These are phyloP conservation scores for Spodoptera frugiperda DNA, from an alignment of 1,140 invertebrate species.

Conservation along the genomic window DNA sequence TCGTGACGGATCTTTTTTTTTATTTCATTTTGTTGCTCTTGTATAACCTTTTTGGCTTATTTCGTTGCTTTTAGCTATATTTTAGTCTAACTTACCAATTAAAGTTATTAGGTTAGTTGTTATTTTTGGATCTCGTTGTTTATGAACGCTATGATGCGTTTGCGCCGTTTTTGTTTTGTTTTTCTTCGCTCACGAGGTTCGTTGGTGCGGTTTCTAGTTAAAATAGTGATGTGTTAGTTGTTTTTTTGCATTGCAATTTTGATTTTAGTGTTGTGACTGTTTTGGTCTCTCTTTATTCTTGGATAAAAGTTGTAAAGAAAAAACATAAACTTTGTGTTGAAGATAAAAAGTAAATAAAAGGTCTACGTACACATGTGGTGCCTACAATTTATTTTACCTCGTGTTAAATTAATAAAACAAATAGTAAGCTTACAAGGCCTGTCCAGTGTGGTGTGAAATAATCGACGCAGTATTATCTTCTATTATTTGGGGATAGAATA, in stretches of 20 bases:
- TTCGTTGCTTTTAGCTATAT: conserved; percentile 83
- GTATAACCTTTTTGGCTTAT: conserved; percentile 80
- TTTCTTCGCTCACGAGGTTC: background rate
- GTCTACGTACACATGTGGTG: background rate
- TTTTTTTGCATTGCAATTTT: background rate
- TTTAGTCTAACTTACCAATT: conserved; percentile 74
- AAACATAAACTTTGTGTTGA: too few relatives aligned
- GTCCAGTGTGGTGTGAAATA: conserved; percentile 57
- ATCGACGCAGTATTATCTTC: conserved; percentile 55
- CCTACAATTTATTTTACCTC: background rate
- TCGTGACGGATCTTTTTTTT: conserved; percentile 84
- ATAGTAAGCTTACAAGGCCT: conserved; percentile 12
- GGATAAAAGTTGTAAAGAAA: too few relatives aligned
- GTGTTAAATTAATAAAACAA: conserved; percentile 22
- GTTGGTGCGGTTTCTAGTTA: background rate
- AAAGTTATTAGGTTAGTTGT: conserved; percentile 60
- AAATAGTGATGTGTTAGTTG: background rate
- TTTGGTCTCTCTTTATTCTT: background rate
- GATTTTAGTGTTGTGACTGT: background rate
- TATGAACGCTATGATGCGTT: conserved; percentile 32
- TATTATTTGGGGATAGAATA: conserved; percentile 62
- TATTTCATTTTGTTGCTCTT: conserved; percentile 77
- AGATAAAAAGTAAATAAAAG: too few relatives aligned
- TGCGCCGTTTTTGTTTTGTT: conserved; percentile 23
- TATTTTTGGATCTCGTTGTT: conserved; percentile 47